Conservation (phyloP, 1,140 invertebrate genomes). For the Cataglyphis hispanica region DNA sequence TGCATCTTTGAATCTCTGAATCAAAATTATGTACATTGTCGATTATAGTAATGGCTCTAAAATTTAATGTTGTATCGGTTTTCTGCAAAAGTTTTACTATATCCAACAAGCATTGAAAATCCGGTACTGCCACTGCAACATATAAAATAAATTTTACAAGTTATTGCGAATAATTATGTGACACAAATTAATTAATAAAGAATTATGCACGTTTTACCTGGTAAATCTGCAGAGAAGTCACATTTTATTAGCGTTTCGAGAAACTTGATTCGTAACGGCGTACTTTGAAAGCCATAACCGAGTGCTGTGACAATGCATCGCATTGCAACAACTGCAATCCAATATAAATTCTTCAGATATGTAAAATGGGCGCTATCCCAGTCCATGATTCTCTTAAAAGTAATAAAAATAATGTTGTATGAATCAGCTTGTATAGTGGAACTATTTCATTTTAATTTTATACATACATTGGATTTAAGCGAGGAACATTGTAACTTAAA, state of each 20-base stretch:
- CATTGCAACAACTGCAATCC: constrained; percentile 87
- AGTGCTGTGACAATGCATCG: constrained; percentile 87
- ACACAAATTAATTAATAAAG: constrained; percentile 3
- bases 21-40: constrained; percentile 77
- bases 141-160: constrained; percentile 41
- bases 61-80: constrained; percentile 80
- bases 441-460: constrained; percentile 77
- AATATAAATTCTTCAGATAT: constrained; percentile 83
- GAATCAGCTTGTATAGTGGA: constrained; percentile 58
- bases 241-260: constrained; percentile 85
- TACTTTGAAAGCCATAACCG: constrained; percentile 86
- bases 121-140: constrained; percentile 85
- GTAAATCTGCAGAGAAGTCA: constrained; percentile 87
- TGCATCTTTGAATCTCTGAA: constrained; percentile 84
- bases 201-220: constrained; percentile 81
- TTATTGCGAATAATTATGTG: constrained; percentile 11
- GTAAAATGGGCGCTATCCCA: constrained; percentile 78
- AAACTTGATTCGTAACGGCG: constrained; percentile 87
- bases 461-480: constrained; percentile 77
- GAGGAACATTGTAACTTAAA: constrained; percentile 78
- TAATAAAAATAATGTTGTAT: constrained; percentile 34
- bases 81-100: constrained; percentile 86
- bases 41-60: constrained; percentile 77
- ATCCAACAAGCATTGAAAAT: constrained; percentile 86
- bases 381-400: constrained; percentile 80